Conservation (phyloP, 2,113 vertebrate species). For the Pollimyrus isidori region DNA sequence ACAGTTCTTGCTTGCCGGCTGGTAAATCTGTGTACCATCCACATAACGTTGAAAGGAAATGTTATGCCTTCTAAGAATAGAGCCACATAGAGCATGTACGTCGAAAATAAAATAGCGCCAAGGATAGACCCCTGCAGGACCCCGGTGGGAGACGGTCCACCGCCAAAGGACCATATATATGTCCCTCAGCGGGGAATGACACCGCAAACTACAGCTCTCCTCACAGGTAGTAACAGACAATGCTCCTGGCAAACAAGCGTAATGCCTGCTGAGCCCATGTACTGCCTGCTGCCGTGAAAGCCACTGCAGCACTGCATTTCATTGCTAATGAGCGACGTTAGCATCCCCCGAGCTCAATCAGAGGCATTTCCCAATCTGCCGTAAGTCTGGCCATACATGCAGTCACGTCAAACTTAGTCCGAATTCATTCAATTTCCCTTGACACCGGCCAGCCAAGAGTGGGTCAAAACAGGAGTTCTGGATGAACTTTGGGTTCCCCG, state of each 20-base stretch:
- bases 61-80: background rate
- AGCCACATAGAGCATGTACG: background rate
- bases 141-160: background rate
- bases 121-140: background rate
- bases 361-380: background rate
- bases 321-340: background rate
- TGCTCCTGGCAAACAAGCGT: background rate
- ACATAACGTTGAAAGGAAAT: background rate
- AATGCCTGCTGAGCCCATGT: background rate
- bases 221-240: background rate
- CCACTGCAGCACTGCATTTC: background rate
- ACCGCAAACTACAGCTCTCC: background rate
- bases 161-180: background rate
- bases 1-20: background rate
- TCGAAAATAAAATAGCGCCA: background rate
- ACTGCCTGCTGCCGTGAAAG: background rate
- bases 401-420: background rate
- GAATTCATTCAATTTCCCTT: background rate
- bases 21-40: background rate
- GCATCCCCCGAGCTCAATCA: background rate
- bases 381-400: background rate
- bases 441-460: background rate
- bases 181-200: background rate
- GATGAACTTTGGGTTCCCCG: background rate
- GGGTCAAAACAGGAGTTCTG: background rate